A percentile compares a stretch with the other conserved stretches of the same genome.
phyloP scores from a whole-genome alignment of 1,140 invertebrate species.

The Parasteatoda tepidariorum region DNA sequence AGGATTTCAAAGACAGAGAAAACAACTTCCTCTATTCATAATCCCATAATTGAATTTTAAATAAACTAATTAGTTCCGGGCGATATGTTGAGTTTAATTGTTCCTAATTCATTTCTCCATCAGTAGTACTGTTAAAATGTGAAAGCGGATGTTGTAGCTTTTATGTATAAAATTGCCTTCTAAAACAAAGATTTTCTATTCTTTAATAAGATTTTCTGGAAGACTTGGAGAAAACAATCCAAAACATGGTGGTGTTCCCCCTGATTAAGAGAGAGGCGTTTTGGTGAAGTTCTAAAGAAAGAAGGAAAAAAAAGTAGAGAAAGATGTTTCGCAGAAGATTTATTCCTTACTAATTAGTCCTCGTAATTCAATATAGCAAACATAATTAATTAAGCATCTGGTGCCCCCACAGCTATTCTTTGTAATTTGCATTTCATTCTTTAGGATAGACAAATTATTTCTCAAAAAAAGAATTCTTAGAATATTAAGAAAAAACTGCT shows the following conservation, averaged over 20 bases:
- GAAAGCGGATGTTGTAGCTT: no score
- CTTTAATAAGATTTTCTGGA: slow-evolving; percentile 1
- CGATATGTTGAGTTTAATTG: no score
- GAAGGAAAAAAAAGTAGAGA: background rate
- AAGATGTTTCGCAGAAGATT: background rate
- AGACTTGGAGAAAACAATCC: background rate
- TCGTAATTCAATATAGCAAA: slow-evolving; percentile 25
- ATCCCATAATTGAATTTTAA: no score
- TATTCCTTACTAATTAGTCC: slow-evolving; percentile 21
- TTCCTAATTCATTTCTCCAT: no score
- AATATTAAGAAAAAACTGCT: no score
- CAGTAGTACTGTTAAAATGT: no score
- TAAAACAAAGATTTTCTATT: slow-evolving; percentile 2
- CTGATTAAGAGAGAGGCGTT: slow-evolving; percentile 1
- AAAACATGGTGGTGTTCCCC: background rate
- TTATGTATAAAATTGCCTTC: no score
- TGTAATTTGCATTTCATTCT: background rate
- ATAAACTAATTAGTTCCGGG: no score
- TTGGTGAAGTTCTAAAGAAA: no score
- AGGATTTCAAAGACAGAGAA: no score
- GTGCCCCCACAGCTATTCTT: background rate
- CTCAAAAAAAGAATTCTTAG: no score
- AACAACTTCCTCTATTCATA: no score
- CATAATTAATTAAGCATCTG: slow-evolving; percentile 14
- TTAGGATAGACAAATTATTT: background rate